Conservation (phyloP, 2,113 vertebrate species). For the Ariopsis seemanni region DNA sequence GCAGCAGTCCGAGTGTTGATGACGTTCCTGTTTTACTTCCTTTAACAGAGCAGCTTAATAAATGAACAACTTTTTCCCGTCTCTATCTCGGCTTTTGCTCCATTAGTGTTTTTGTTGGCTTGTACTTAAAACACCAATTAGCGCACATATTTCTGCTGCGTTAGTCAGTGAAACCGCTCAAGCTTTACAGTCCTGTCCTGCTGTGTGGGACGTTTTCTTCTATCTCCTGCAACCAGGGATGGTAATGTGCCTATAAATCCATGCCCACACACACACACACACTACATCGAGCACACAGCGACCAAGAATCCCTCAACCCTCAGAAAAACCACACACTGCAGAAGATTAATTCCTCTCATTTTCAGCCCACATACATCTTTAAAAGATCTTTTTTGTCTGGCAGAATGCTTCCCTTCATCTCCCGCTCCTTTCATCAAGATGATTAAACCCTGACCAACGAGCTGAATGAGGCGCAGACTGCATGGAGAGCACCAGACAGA, state of each 20-base stretch:
- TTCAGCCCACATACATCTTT: slow-evolving; percentile 27
- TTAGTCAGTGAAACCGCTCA: not conserved
- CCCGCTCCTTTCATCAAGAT: slow-evolving; percentile 24
- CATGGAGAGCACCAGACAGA: not conserved
- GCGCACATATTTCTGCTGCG: not conserved
- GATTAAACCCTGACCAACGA: slow-evolving; percentile 25
- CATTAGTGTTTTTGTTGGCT: not conserved
- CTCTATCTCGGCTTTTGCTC: not conserved
- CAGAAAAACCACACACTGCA: not conserved
- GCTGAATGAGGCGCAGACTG: not conserved
- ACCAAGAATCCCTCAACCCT: not conserved
- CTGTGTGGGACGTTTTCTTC: not conserved
- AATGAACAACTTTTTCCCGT: not conserved
- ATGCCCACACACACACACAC: not conserved
- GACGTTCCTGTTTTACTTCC: not conserved
- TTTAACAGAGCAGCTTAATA: not conserved
- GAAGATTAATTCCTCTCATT: slow-evolving; percentile 29
- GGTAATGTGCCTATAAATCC: not conserved
- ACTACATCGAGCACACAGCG: not conserved
- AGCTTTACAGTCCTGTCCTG: not conserved
- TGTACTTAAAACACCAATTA: not conserved
- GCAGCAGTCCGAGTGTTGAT: not conserved
- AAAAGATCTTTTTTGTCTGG: not conserved
- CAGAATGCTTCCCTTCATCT: slow-evolving; percentile 23
- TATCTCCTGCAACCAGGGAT: not conserved